Conservation (phyloP, 2,113 vertebrate species). For the Artemisiospiza belli region DNA sequence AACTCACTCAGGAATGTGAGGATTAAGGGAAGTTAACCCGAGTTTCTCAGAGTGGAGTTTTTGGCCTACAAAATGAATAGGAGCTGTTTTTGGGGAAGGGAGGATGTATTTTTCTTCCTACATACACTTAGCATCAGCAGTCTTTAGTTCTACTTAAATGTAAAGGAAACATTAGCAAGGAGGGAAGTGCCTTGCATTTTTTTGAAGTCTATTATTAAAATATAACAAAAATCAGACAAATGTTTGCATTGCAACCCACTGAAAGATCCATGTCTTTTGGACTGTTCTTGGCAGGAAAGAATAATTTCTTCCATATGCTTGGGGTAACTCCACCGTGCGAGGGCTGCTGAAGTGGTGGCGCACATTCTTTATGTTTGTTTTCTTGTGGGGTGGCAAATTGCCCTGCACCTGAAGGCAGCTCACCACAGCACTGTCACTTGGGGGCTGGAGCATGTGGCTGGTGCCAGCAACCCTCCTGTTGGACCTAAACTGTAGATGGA, state of each 20-base stretch:
- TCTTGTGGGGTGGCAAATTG: background rate
- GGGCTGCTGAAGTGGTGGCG: background rate
- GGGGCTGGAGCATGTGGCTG: background rate
- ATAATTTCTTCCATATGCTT: conserved; percentile 19
- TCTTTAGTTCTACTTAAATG: conserved; percentile 38
- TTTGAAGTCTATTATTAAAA: conserved; percentile 36
- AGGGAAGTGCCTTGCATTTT: conserved; percentile 43
- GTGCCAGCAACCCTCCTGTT: background rate
- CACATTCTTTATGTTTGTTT: background rate
- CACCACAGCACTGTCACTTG: fast-evolving
- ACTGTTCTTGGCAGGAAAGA: background rate
- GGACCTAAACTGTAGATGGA: background rate
- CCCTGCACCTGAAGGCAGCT: background rate
- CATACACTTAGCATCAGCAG: background rate
- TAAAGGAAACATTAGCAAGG: background rate
- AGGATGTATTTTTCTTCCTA: background rate
- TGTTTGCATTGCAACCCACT: background rate
- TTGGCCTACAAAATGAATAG: background rate
- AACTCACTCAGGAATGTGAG: background rate
- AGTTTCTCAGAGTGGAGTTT: background rate
- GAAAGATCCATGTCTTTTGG: background rate
- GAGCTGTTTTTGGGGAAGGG: background rate
- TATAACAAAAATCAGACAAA: background rate
- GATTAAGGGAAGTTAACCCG: conserved; percentile 5
- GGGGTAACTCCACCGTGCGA: background rate